Base-by-base conservation (phyloP, 2,888 invertebrate genomes). In the Lasioglossum leucozonium region DNA sequence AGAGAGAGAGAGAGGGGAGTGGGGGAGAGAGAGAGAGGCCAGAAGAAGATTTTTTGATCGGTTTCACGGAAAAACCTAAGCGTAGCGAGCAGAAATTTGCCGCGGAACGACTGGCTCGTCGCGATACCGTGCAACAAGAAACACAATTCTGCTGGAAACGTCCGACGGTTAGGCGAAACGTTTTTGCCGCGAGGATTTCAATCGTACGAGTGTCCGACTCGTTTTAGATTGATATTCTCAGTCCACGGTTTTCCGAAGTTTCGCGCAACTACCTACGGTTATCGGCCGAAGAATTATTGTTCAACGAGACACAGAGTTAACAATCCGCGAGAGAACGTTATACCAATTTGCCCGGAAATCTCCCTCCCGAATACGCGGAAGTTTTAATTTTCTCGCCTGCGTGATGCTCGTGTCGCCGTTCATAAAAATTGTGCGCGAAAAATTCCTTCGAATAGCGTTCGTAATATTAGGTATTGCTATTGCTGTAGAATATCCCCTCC, bases 31-130 rank as follows among this genome's bases (percentile, higher is more conserved):
- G 58, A 40, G 0, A 2, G 16, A 18, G 71, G 71, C 0, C 8
- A 34, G 37, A 34, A 34, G 37, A 30, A 11, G 4, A 37, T 34
- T 87, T 77, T 72, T 42, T 71, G 80, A 47, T 42, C 40, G 34
- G 71, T 72, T 69, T 67, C 26, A 62, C 26, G 47, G 81, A 84
- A 86, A 83, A 86, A 81, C 77, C 76, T 80, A 16, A 81, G 73
- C 77, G 77, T 65, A 65, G 71, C 71, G 79, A 84, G 81, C 86
- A 81, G 80, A 82, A 88, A 86, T 84, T 84, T 76, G n/a, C 73
- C 58, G n/a, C 26, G 72, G 72, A 67, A 77, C 77, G 84, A 78
- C 83, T 87, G 86, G 51, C 18, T 77, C 40, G 47, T 55, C 55
- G 67, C 72, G 81, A 84, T 79, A 62, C 30, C 37, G 6, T 6